Conservation (phyloP, 2,797 vertebrate species). For the Pseudocheirus occidentalis region DNA sequence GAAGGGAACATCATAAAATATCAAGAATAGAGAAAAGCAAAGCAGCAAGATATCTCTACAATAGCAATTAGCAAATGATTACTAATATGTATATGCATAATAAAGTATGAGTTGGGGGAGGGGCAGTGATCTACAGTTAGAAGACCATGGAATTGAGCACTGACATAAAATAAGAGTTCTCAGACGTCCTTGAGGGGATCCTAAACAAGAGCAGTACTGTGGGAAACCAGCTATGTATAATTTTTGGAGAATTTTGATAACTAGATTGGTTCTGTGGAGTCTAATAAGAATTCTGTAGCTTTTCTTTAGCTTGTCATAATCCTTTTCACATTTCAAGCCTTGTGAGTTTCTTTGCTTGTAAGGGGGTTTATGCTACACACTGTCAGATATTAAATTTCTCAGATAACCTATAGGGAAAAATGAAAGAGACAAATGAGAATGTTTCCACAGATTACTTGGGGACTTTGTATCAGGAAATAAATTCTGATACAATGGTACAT, state of each 20-base stretch:
- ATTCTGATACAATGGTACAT: background rate
- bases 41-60: background rate
- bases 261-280: background rate
- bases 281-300: background rate
- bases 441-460: background rate
- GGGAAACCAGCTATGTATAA: background rate
- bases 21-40: background rate
- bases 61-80: background rate
- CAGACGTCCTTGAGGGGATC: background rate
- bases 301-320: background rate
- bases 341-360: background rate
- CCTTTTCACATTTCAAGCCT: background rate
- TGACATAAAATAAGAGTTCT: background rate
- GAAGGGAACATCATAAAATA: background rate
- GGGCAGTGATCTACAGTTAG: background rate
- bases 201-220: background rate
- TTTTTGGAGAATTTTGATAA: background rate
- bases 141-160: background rate
- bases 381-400: background rate
- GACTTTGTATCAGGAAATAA: background rate
- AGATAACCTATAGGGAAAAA: background rate
- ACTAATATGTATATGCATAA: background rate
- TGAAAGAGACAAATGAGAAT: background rate
- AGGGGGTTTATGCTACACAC: background rate
- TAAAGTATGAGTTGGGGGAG: background rate